Evolutionary conservation across 2,888 invertebrate genomes (phyloP), one percentile per base, ranked within the genome.

Genomic region (Sminthurides aquaticus): DNA sequence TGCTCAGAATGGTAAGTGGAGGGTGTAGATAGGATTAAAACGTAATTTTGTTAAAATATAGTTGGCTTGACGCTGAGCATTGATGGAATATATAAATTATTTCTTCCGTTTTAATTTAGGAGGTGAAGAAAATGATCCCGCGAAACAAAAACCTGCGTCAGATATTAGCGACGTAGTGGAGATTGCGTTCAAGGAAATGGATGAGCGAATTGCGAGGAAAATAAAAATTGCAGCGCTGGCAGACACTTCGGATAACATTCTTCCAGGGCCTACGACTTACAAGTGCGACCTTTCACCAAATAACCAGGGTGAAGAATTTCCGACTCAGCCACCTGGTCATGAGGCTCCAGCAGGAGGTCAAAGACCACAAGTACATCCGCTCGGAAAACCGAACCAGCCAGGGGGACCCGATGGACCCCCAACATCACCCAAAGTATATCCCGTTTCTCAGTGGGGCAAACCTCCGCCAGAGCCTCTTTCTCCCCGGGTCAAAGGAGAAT

Each of bases 221-320:
- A 61, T 67, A 26, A 55, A 57, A 2, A 58, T 55, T 27, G 49
- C 49, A 5, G 28, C 25, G 15, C 27, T 65, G 0, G 15, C 55
- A 2, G 28, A 26, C 3, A n/a, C 1, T 15, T 18, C 25, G 1
- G n/a, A n/a, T n/a, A 29, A 48, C n/a, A 49, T 64, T 22, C 24
- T 62, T 3, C 62, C 64, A 11, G 67, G 67, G 29, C 67, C 67
- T 22, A 49, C 54, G 15, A 48, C 52, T 11, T 65, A 62, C 43
- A 62, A 65, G 25, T 67, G 67, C 25, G 67, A 67, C 28, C 29
- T 22, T 27, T 54, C 64, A 25, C 66, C 66, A 25, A 49, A 48
- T 48, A 57, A 56, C 2, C n/a, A 22, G n/a, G 52, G 29, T 3
- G 18, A 59, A 15, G 59, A 59, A 48, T 26, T 26, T n/a, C 59